Percentiles rank a stretch among this genome's conserved stretches.
These are phyloP conservation scores for Hesperia comma DNA, from an alignment of 2,888 invertebrate genomes.

Conservation along the genomic window DNA sequence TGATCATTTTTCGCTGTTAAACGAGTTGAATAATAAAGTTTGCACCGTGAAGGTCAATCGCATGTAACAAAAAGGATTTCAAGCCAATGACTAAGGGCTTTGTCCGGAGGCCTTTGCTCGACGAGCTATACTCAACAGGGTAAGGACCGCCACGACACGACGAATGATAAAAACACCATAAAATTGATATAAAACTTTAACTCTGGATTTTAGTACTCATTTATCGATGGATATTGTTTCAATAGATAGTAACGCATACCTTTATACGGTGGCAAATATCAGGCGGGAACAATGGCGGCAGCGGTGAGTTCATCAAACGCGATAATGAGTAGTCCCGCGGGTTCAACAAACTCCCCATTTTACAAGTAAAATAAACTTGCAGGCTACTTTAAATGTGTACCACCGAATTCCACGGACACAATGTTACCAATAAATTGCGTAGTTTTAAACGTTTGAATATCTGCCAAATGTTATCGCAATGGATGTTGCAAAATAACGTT, in stretches of 20 bases:
- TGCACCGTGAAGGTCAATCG: neutral
- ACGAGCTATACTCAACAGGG: slow-evolving; percentile 14
- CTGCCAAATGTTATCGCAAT: slow-evolving; percentile 54
- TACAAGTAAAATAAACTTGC: slow-evolving; percentile 68
- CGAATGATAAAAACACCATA: neutral
- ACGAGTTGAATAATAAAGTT: slow-evolving; percentile 4
- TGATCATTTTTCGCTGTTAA: neutral
- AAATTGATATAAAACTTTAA: slow-evolving; percentile 3
- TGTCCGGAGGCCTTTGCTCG: slow-evolving; percentile 32
- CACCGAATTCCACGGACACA: slow-evolving; percentile 55
- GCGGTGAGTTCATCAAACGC: slow-evolving; percentile 75
- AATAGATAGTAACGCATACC: slow-evolving; percentile 37
- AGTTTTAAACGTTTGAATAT: slow-evolving; percentile 55
- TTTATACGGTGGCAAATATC: slow-evolving; percentile 54
- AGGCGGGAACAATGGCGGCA: slow-evolving; percentile 70
- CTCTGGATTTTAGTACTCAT: slow-evolving; percentile 17
- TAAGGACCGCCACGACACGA: slow-evolving; percentile 10
- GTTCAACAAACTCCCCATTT: slow-evolving; percentile 80
- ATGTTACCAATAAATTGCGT: slow-evolving; percentile 56
- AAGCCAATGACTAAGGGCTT: slow-evolving; percentile 31
- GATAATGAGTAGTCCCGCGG: slow-evolving; percentile 79
- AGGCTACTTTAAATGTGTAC: slow-evolving; percentile 63
- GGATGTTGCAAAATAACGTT: slow-evolving; percentile 37
- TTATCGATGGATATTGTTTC: slow-evolving; percentile 17
- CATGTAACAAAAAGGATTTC: slow-evolving; percentile 23